phyloP scores from a whole-genome alignment of 2,113 vertebrate genomes.

The Apeltes quadracus region DNA sequence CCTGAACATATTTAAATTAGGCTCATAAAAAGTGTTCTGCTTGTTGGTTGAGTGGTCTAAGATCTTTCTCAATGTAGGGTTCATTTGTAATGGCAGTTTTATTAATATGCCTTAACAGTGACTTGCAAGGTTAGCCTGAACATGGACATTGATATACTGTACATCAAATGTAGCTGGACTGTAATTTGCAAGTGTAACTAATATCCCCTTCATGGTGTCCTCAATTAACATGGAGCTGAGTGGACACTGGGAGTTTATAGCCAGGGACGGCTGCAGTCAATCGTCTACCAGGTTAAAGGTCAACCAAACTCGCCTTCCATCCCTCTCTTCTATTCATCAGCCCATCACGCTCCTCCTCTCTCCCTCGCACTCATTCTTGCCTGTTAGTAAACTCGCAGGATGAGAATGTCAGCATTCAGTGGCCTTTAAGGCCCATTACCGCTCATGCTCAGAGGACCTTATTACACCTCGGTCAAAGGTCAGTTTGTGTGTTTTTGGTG shows the following conservation, averaged over 20 bases:
- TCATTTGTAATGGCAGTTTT: not conserved
- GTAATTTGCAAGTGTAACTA: constrained; percentile 37
- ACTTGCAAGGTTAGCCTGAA: not conserved
- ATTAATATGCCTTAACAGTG: not conserved
- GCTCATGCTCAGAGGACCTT: constrained; percentile 52
- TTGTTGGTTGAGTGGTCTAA: not conserved
- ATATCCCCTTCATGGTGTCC: constrained; percentile 29
- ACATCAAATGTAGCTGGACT: constrained; percentile 24
- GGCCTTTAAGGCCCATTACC: constrained; percentile 69
- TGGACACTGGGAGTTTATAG: constrained; percentile 30
- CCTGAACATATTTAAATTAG: not conserved
- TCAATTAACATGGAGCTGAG: constrained; percentile 47
- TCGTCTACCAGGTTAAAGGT: constrained; percentile 60
- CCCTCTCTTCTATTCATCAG: constrained; percentile 7
- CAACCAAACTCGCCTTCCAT: constrained; percentile 50
- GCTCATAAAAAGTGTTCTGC: not conserved
- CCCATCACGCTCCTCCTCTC: constrained; percentile 32
- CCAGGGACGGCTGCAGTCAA: constrained; percentile 45
- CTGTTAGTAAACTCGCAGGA: constrained; percentile 61
- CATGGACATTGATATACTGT: not conserved
- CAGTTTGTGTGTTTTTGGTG: constrained; percentile 40
- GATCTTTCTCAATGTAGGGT: not conserved
- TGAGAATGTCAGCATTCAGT: constrained; percentile 64
- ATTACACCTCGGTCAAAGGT: constrained; percentile 65
- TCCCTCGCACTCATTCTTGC: constrained; percentile 25